Conservation (phyloP, 35 echinoderm and acorn worm species). For the Holothuria glaberrima region DNA sequence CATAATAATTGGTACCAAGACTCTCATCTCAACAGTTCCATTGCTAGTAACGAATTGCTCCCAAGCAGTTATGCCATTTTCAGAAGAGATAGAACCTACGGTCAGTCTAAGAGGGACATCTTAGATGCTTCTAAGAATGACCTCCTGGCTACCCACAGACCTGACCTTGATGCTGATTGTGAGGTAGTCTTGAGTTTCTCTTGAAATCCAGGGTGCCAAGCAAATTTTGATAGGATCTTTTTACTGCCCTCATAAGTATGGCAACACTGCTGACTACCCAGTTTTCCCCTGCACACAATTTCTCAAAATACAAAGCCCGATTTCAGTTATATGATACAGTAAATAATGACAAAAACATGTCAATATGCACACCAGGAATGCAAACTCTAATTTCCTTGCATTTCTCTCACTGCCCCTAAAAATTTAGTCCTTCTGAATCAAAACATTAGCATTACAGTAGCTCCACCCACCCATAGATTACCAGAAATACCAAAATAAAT, state of each 20-base stretch:
- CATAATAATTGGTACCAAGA: slow-evolving; percentile 57
- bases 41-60: slow-evolving; percentile 55
- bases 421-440: no score
- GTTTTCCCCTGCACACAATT: no score
- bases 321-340: no score
- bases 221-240: slow-evolving; percentile 22
- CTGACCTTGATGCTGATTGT: slow-evolving; percentile 48
- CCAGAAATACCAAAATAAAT: no score
- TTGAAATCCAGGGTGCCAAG: slow-evolving; percentile 46
- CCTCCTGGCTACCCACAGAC: slow-evolving; percentile 37
- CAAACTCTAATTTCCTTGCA: no score
- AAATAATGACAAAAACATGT: no score
- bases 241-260: neutral
- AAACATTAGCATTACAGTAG: no score
- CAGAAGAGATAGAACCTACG: slow-evolving; percentile 21
- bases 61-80: slow-evolving; percentile 1
- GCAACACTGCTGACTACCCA: slow-evolving; percentile 36
- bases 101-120: slow-evolving; percentile 29
- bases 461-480: no score
- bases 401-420: no score
- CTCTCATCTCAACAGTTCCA: slow-evolving; percentile 23
- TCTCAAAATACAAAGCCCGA: no score
- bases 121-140: slow-evolving; percentile 35
- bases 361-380: no score
- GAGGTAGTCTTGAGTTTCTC: slow-evolving; percentile 47